These are phyloP conservation scores for Galeopterus variegatus DNA, from an alignment of 2,113 vertebrate genomes.

Conservation along the genomic window DNA sequence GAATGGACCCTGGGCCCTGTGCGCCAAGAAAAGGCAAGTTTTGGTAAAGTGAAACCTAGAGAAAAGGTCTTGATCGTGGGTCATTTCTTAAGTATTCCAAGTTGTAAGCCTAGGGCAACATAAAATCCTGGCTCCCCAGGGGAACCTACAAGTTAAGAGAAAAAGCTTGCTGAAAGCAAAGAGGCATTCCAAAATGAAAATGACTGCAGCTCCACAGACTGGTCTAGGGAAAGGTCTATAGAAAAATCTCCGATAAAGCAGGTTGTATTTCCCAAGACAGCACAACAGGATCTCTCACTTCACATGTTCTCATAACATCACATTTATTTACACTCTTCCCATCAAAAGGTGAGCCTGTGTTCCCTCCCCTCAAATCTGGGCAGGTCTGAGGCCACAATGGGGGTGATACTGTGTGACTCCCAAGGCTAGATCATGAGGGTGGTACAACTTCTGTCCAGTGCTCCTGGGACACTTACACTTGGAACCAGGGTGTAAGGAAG, in stretches of 20 bases:
- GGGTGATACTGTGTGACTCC: neutral
- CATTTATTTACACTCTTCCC: neutral
- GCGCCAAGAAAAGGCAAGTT: neutral
- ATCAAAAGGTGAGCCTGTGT: neutral
- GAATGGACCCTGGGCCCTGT: neutral
- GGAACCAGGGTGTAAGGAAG: slow-evolving; percentile 11
- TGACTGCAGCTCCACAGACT: slow-evolving; percentile 61
- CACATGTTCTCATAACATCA: neutral
- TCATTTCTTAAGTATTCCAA: neutral
- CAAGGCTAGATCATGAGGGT: neutral
- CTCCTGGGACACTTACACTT: neutral
- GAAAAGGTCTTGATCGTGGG: neutral
- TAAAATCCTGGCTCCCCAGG: neutral
- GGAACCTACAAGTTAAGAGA: neutral
- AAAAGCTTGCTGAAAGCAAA: slow-evolving; percentile 59
- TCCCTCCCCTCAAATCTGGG: neutral
- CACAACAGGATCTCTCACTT: neutral
- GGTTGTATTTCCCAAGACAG: slow-evolving; percentile 59
- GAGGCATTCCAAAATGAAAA: slow-evolving; percentile 66
- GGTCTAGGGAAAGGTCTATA: slow-evolving; percentile 36
- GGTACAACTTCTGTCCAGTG: neutral
- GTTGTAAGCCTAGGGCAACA: neutral
- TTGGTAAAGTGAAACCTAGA: neutral
- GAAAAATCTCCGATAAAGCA: slow-evolving; percentile 56
- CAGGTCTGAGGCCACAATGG: neutral